phyloP scores from a whole-genome alignment of 2,113 vertebrate genomes.

The Pseudorectes ferrugineus region DNA sequence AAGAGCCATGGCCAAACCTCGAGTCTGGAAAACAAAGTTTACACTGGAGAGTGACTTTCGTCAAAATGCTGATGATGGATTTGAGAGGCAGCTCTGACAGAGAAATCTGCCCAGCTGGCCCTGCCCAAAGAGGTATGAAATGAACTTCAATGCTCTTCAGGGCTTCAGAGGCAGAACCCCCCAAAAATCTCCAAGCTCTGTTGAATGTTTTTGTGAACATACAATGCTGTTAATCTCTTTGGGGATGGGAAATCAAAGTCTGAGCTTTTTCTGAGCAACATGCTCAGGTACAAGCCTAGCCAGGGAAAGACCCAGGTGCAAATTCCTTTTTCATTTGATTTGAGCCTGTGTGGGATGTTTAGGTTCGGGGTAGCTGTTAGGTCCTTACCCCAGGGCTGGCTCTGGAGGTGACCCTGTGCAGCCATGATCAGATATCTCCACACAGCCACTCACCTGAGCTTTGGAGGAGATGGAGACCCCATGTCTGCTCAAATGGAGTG shows the following conservation, averaged over 20 bases:
- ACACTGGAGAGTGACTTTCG: background rate
- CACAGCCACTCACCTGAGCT: background rate
- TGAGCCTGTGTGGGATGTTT: background rate
- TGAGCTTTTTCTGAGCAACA: background rate
- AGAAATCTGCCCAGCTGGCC: background rate
- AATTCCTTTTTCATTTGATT: background rate
- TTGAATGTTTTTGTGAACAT: background rate
- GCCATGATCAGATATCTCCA: accelerated
- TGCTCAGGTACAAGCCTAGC: background rate
- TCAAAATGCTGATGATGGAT: background rate
- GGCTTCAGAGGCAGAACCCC: background rate
- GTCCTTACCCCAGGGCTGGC: background rate
- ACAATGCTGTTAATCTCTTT: background rate
- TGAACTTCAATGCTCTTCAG: background rate
- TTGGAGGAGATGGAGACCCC: background rate
- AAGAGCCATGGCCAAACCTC: background rate
- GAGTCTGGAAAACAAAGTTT: background rate
- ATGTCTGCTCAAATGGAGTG: background rate
- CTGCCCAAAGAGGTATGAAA: background rate
- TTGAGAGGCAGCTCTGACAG: background rate
- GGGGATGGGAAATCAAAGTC: background rate
- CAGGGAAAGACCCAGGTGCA: background rate
- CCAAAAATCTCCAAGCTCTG: background rate
- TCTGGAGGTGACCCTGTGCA: background rate
- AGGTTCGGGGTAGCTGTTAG: too few relatives aligned